Conservation (phyloP, 2,888 invertebrate genomes). For the Campoplex capitator region DNA sequence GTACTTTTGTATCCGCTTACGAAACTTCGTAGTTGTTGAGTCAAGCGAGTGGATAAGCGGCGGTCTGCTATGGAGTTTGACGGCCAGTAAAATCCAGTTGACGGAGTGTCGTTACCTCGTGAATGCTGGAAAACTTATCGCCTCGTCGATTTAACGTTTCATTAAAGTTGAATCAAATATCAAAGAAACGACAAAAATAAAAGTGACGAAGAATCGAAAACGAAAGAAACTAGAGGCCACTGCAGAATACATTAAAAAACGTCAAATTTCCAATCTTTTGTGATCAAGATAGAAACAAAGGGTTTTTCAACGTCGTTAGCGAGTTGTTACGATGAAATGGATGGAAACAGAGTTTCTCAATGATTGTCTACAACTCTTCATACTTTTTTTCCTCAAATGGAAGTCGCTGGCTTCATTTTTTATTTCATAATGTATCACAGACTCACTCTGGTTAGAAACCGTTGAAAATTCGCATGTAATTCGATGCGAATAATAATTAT, state of each 20-base stretch:
- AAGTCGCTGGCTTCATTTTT: slow-evolving; percentile 10
- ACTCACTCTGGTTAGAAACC: slow-evolving; percentile 82
- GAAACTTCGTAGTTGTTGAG: slow-evolving; percentile 47
- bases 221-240: no score
- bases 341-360: neutral
- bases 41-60: slow-evolving; percentile 36
- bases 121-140: neutral
- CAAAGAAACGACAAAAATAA: neutral
- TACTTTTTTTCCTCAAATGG: neutral
- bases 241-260: neutral
- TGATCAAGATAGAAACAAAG: neutral
- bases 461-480: slow-evolving; percentile 77
- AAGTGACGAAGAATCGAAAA: neutral
- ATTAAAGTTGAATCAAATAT: neutral
- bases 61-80: slow-evolving; percentile 47
- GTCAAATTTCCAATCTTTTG: neutral
- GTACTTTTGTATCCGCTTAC: slow-evolving; percentile 69
- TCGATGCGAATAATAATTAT: slow-evolving; percentile 81
- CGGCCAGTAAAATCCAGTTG: neutral
- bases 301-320: neutral
- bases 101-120: neutral
- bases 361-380: neutral
- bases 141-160: neutral
- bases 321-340: neutral
- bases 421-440: slow-evolving; percentile 79